phyloP scores from a whole-genome alignment of 1,140 invertebrate genomes.

The Acromyrmex echinatior region DNA sequence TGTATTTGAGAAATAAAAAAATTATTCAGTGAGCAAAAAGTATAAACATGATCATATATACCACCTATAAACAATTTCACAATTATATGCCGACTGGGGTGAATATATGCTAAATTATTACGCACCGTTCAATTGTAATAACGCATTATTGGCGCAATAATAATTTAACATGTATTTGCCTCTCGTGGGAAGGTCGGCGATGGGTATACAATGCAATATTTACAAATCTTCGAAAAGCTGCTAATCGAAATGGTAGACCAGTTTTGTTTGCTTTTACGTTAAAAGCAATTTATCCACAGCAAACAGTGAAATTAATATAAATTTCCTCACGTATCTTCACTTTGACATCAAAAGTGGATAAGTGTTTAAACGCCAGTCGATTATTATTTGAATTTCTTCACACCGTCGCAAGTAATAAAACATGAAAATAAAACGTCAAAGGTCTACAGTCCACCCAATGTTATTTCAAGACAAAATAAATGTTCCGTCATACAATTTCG shows the following conservation, averaged over 20 bases:
- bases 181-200: conserved; percentile 26
- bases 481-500: conserved; percentile 45
- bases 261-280: conserved; percentile 43
- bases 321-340: conserved; percentile 7
- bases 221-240: conserved; percentile 60
- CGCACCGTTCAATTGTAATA: conserved; percentile 45
- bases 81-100: neutral
- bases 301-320: conserved; percentile 50
- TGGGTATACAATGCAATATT: conserved; percentile 51
- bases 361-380: neutral
- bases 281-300: conserved; percentile 39
- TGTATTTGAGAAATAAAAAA: conserved; percentile 3
- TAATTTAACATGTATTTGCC: conserved; percentile 54
- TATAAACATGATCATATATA: neutral
- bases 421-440: conserved; percentile 40
- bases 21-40: neutral
- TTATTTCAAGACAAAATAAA: conserved; percentile 55
- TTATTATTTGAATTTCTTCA: conserved; percentile 40
- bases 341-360: neutral
- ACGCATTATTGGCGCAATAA: conserved; percentile 54
- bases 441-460: conserved; percentile 10
- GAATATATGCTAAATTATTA: conserved; percentile 54
- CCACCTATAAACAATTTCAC: conserved; percentile 29
- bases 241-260: conserved; percentile 39
- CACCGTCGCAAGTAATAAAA: conserved; percentile 45